A percentile compares a stretch with the other conserved stretches of the same genome.
Conservation (phyloP, 2,888 invertebrate species). For the Synergus gifuensis region DNA sequence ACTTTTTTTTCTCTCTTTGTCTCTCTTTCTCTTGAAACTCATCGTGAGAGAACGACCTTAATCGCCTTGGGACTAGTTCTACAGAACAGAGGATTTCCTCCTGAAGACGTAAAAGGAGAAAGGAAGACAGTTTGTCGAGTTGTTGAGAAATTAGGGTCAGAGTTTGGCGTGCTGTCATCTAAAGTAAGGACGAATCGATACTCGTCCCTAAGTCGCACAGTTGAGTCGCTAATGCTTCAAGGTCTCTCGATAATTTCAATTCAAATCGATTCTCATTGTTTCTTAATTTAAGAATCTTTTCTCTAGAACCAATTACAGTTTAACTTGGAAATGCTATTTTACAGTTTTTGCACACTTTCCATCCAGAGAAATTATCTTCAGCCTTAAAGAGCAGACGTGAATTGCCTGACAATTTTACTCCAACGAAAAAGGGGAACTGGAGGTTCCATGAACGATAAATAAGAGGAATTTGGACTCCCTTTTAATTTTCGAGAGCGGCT, state of each 20-base stretch:
- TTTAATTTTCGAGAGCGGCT: constrained; percentile 5
- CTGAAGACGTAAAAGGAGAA: constrained; percentile 7
- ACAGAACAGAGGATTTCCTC: background rate
- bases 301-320: too few relatives aligned
- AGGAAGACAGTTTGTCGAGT: constrained; percentile 1
- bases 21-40: constrained; percentile 1
- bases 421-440: background rate
- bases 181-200: background rate
- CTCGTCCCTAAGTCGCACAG: background rate
- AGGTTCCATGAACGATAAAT: constrained; percentile 7
- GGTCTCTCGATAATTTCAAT: background rate
- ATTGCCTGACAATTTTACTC: background rate
- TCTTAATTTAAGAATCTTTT: background rate
- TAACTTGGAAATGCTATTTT: too few relatives aligned
- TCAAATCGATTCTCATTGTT: background rate
- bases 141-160: background rate
- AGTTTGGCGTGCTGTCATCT: background rate
- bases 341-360: too few relatives aligned
- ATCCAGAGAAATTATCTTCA: background rate
- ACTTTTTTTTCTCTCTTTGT: background rate
- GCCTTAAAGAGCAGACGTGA: background rate
- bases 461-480: background rate
- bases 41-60: background rate
- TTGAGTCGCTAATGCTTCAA: background rate
- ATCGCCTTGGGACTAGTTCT: too few relatives aligned